Base-by-base conservation (phyloP, 2,797 vertebrate species). In the Adelosebastes latens region DNA sequence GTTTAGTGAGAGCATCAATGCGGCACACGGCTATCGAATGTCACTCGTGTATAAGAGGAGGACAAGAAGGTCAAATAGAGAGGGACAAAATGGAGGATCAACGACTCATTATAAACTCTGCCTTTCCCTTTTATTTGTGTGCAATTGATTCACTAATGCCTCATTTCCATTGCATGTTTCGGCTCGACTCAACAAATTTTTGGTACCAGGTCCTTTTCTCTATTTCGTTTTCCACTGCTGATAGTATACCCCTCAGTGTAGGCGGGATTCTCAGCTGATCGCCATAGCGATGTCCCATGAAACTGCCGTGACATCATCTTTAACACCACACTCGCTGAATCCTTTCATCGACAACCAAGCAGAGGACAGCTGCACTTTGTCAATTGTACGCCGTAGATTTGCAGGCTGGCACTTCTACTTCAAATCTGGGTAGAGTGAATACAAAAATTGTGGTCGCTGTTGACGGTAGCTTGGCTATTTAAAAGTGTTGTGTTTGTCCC, bases 61-160 rank as follows among this genome's bases (percentile, higher is more conserved):
- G 71, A 72, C 49, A 68, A 71, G 74, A 58, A 34, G 70, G 86
- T 83, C 76, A 84, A 49, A 75, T 75, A 24, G 42, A 73, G 55
- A 34, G 29, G n/a, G 27, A 34, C 39, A 76, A 68, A 63, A 55
- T 55, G 42, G 39, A 74, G 56, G 78, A 88, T 85, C 79, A 79
- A 77, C 85, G 24, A 20, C 75, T 87, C 68, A 90, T 87, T 85
- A 85, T 69, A n/a, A 72, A 80, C 78, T 56, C 29, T n/a, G 64
- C 25, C 59, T 46, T 81, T 53, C 36, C 13, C 24, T 46, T 24
- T 78, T 80, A 74, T 75, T 82, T 69, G 58, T 65, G 80, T 67
- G 53, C 75, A 84, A 86, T 66, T 67, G 80, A 89, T 84, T 72
- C 27, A 34, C 52, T 22, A 25, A 32, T 24, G 61, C n/a, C 34